Evolutionary conservation across 2,797 vertebrate species (phyloP), one percentile per base, ranked within the genome.

Genomic region (Spatula versicolor): DNA sequence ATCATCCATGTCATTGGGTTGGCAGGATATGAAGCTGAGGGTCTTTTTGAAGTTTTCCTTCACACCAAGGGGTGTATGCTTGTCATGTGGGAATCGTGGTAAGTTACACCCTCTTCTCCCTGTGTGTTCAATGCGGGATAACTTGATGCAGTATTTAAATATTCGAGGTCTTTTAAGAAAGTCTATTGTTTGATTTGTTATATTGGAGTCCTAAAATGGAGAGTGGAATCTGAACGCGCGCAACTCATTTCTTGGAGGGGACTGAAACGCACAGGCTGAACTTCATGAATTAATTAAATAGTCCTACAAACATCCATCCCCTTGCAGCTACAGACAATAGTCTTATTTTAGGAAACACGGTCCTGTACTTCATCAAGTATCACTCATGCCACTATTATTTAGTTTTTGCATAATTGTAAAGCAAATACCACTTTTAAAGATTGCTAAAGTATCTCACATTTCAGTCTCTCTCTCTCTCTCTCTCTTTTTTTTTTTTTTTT

Each of bases 1-100:
- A 88, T 82, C 95, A 94, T 95, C 79, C 89, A 95, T 96, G 92
- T 94, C 95, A 93, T 91, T 95, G 86, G 88, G 77, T 73, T 96
- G 94, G 93, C 90, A 96, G 92, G 92, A 95, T 96, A 96, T 91
- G 93, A 93, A 95, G 71, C 86, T 88, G 79, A 93, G 81, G 62
- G 41, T 91, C 92, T 96, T 96, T 97, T 95, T 95, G 86, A 97
- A 97, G 92, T 96, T 91, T 90, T 83, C 66, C 82, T 92, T 93
- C 71, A 17, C 92, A 79, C 93, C 83, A 48, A 96, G 91, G 83
- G 79, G 83, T 91, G 30, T 93, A 93, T 72, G 43, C 83, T 93
- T 91, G 67, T 87, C 31, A 4, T 91, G 79, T 96, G 90, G 83
- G 92, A 96, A 96, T 77, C 0, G 0, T n/a, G 60, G 68, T 79